A percentile compares a stretch with the other conserved stretches of the same genome.
Evolutionary conservation across 1,140 invertebrate genomes (phyloP).

Genomic region (Theocolax elegans): DNA sequence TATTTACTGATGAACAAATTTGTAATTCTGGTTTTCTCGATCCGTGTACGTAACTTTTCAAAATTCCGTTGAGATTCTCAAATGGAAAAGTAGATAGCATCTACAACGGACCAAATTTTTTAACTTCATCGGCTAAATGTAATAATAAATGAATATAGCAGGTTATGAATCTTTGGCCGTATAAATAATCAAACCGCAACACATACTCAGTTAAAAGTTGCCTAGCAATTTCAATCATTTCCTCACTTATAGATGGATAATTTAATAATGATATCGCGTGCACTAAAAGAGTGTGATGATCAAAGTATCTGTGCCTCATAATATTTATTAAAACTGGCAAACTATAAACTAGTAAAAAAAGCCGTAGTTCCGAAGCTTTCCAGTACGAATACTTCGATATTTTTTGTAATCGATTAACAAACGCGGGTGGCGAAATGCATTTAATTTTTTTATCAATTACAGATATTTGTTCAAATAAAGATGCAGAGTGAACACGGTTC

Average conservation of each 20-base stretch:
- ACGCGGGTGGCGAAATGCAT: background rate
- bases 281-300: conserved; percentile 41
- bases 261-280: background rate
- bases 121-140: too few relatives aligned
- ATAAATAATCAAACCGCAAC: too few relatives aligned
- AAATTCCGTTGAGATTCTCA: background rate
- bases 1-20: background rate
- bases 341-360: conserved; percentile 1
- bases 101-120: too few relatives aligned
- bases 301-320: conserved; percentile 29
- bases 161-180: too few relatives aligned
- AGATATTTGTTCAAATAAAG: background rate
- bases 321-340: conserved; percentile 38
- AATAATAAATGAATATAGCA: too few relatives aligned
- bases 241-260: too few relatives aligned
- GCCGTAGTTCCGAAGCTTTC: conserved; percentile 40
- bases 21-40: background rate
- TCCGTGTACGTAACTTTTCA: conserved; percentile 6
- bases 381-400: background rate
- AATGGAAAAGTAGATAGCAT: too few relatives aligned
- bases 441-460: background rate
- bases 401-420: background rate
- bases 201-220: too few relatives aligned
- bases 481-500: background rate
- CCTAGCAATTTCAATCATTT: too few relatives aligned